Evolutionary conservation across 2,797 vertebrate genomes (phyloP), one percentile per base, ranked within the genome.

Genomic region (Microcaecilia unicolor): DNA sequence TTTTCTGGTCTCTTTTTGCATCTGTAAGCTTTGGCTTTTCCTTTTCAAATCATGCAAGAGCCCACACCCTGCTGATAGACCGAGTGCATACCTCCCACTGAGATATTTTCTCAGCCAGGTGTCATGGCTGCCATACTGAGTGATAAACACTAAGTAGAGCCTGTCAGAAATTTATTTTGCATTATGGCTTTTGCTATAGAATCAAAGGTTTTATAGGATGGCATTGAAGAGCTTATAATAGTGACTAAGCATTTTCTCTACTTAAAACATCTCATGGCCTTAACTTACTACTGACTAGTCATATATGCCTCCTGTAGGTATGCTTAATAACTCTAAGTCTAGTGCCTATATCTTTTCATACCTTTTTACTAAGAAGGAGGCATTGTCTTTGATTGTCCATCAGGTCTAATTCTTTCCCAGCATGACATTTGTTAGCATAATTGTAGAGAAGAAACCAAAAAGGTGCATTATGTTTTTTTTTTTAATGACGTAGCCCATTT

Each of bases 51-150:
- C 67, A 76, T 55, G 62, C 79, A 76, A 70, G 61, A 73, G 68
- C 61, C 49, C 6, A 5, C 64, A 61, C 66, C 81, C 84, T 48
- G 67, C 78, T 85, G 80, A 57, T 71, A 67, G 82, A 74, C 80
- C 50, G 50, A 88, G 81, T 78, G 80, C 76, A 78, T 59, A 55
- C 57, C 76, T 74, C 84, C 86, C 67, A 75, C 67, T 38, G 88
- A 74, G 86, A 83, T 67, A 82, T 84, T 84, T 84, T 85, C 85
- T 84, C 86, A 86, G 83, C 72, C 69, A 80, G 80, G 82, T 83
- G 84, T 85, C 79, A 37, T 59, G 78, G 80, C 78, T 76, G 69
- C 77, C 72, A 62, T 3, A 25, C 66, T 76, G 85, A 78, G 82
- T 78, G 61, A 72, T 81, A 83, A 88, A 83, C 84, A 81, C 81